Conservation (phyloP, 2,113 vertebrate species). For the Cyanoramphus novaezelandiae region DNA sequence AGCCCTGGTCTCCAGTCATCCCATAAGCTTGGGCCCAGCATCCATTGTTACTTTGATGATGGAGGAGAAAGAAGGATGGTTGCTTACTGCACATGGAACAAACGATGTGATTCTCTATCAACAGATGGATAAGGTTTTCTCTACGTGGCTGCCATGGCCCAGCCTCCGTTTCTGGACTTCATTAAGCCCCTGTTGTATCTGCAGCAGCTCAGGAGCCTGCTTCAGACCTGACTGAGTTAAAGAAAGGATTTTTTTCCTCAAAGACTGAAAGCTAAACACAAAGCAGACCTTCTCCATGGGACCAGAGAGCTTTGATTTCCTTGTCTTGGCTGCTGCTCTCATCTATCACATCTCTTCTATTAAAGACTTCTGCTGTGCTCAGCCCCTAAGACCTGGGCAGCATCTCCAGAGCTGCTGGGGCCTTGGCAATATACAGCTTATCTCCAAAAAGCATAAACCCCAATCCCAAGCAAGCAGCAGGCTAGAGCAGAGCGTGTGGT, state of each 20-base stretch:
- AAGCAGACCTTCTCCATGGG: neutral
- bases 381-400: neutral
- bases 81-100: neutral
- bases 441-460: neutral
- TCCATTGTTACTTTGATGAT: neutral
- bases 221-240: neutral
- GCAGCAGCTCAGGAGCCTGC: neutral
- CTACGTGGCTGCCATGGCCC: neutral
- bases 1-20: neutral
- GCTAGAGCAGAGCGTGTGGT: neutral
- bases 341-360: neutral
- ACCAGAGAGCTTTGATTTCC: conserved; percentile 14
- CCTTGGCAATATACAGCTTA: neutral
- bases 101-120: neutral
- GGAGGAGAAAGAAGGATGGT: neutral
- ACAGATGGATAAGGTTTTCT: neutral
- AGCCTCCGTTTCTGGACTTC: neutral
- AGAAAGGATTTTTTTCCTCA: neutral
- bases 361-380: neutral
- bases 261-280: neutral
- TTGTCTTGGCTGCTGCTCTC: neutral
- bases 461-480: neutral
- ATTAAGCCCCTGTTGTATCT: neutral
- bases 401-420: neutral
- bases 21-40: neutral